Evolutionary conservation across 2,888 invertebrate genomes (phyloP).

Genomic region (Tetranychus piercei): DNA sequence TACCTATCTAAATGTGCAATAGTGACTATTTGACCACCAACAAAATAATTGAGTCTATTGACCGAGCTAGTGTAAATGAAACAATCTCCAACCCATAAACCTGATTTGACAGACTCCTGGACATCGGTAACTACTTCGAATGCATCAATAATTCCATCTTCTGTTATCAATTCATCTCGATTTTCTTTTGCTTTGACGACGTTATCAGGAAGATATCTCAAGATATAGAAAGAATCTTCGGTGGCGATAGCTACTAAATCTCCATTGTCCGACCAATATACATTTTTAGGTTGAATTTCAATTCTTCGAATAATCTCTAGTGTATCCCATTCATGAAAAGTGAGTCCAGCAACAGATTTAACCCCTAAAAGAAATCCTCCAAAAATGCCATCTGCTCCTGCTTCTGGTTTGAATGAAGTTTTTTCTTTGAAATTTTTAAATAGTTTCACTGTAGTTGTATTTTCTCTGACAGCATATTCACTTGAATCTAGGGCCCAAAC

Average conservation of each 20-base stretch:
- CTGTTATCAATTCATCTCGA: constrained; percentile 50
- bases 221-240: constrained; percentile 82
- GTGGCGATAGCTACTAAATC: constrained; percentile 80
- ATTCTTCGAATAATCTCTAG: constrained; percentile 77
- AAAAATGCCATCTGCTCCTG: constrained; percentile 84
- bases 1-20: constrained; percentile 79
- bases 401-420: constrained; percentile 85
- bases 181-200: constrained; percentile 56
- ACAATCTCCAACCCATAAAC: constrained; percentile 94
- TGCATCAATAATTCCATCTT: constrained; percentile 85
- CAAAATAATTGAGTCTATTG: constrained; percentile 94
- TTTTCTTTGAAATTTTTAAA: constrained; percentile 97
- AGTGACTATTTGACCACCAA: constrained; percentile 96
- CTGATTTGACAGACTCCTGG: constrained; percentile 77
- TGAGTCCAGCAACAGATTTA: constrained; percentile 70
- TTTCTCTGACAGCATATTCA: constrained; percentile 59
- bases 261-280: constrained; percentile 93
- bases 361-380: constrained; percentile 80
- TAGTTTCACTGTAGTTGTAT: constrained; percentile 68
- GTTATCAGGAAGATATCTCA: constrained; percentile 64
- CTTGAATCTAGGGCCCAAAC: constrained; percentile 96
- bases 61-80: constrained; percentile 97
- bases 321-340: constrained; percentile 95
- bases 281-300: constrained; percentile 79
- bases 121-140: constrained; percentile 82